Conservation (phyloP, 2,113 vertebrate genomes). For the Oreochromis aureus region DNA sequence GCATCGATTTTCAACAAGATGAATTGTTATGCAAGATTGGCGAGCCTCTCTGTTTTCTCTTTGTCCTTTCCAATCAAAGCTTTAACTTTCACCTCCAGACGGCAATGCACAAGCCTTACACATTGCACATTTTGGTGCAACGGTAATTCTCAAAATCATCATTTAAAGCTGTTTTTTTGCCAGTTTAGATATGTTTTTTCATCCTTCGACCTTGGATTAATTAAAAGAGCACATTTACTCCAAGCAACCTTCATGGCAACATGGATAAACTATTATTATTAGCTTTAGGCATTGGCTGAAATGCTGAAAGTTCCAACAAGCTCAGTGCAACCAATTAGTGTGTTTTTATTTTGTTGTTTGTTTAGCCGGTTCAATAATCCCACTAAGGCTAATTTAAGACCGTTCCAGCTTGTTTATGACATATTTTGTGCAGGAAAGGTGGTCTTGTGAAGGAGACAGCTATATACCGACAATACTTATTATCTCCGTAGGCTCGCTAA, state of each 20-base stretch:
- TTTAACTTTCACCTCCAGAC: slow-evolving; percentile 12
- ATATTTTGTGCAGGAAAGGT: not conserved
- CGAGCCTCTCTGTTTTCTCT: not conserved
- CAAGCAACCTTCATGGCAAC: not conserved
- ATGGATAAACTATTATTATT: not conserved
- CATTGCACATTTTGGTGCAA: not conserved
- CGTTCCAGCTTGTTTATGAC: not conserved
- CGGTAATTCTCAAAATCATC: not conserved
- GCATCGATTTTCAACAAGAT: slow-evolving; percentile 45
- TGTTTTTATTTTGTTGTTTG: not conserved
- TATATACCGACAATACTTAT: slow-evolving; percentile 10
- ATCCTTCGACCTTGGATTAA: not conserved
- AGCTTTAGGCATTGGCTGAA: not conserved
- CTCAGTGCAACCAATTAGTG: not conserved
- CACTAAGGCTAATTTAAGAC: not conserved
- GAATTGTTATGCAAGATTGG: slow-evolving; percentile 37
- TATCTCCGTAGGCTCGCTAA: not conserved
- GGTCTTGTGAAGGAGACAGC: not conserved
- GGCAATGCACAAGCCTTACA: not conserved
- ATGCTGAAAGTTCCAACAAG: not conserved
- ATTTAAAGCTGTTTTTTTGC: not conserved
- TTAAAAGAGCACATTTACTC: not conserved
- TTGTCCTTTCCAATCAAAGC: slow-evolving; percentile 28
- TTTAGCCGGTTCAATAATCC: not conserved
- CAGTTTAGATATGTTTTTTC: not conserved